Evolutionary conservation across 2,113 vertebrate species (phyloP).

Genomic region (Bambusicola thoracicus): DNA sequence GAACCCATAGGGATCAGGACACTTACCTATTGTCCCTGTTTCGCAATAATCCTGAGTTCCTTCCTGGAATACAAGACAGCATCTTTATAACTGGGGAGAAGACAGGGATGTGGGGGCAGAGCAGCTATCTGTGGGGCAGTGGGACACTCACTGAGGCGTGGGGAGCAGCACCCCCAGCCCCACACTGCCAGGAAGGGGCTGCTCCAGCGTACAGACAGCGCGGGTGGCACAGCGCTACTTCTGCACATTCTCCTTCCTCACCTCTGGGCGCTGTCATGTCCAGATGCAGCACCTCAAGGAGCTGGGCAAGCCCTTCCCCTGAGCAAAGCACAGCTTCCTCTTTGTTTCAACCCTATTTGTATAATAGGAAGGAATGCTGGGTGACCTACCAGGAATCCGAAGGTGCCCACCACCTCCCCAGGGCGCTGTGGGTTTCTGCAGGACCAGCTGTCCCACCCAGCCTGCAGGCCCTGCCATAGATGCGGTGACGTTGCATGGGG

Average conservation of each 20-base stretch:
- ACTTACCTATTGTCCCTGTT: conserved; percentile 78
- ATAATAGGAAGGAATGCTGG: background rate
- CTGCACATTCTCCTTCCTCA: background rate
- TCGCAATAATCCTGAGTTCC: conserved; percentile 78
- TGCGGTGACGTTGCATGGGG: background rate
- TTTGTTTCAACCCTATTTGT: background rate
- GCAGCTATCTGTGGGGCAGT: conserved; percentile 37
- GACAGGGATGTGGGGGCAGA: conserved; percentile 52
- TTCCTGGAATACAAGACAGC: conserved; percentile 81
- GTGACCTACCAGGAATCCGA: background rate
- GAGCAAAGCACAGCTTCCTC: conserved; percentile 18
- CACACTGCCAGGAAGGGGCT: background rate
- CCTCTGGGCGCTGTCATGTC: background rate
- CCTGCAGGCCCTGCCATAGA: no score
- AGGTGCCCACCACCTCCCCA: background rate
- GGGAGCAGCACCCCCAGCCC: background rate
- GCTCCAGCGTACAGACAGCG: no score
- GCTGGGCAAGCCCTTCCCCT: conserved; percentile 18
- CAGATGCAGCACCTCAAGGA: background rate
- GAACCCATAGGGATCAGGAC: conserved; percentile 43
- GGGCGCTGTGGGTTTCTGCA: no score
- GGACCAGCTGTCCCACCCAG: no score
- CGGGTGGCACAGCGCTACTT: background rate
- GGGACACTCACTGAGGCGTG: conserved; percentile 1
- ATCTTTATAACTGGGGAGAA: conserved; percentile 73